Base-by-base conservation (phyloP, 2,113 vertebrate species). In the Lepisosteus oculatus region DNA sequence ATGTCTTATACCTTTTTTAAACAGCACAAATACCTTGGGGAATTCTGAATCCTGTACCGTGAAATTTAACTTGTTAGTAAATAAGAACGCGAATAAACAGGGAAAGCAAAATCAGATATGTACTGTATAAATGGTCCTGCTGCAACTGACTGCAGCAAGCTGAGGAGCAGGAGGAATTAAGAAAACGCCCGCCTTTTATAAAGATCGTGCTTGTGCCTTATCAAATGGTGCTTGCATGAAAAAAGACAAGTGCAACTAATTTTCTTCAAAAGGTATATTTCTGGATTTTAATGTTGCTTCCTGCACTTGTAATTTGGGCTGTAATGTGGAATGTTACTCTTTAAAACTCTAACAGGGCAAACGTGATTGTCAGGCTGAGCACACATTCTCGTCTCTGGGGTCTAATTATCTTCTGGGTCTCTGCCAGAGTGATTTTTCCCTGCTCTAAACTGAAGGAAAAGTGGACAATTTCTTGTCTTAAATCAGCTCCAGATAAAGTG, bases 401-500 rank as follows among this genome's bases (percentile, higher is more conserved):
- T 78, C 71, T 75, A 83, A 83, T 81, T 81, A 81, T 78, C 74
- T 78, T 77, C 74, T 74, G 76, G 75, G 74, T 61, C 61, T 65
- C 59, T 70, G 77, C 74, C 74, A 81, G 70, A 55, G 67, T 59
- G 14, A 56, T 63, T 68, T 78, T 74, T 77, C 51, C 71, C 77
- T 63, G 64, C 64, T 77, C 56, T 62, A 75, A 72, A 71, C 45
- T 42, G 71, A 69, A 59, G 72, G 55, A 68, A 66, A 74, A 69
- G 74, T 66, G 76, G 73, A 81, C 77, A 69, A 51, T 74, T 74
- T 81, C 79, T 79, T 74, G 74, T 79, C 77, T 79, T 63, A 73
- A 79, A 83, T 80, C 74, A 75, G 77, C 78, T 68, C 68, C 65
- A 69, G 74, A 76, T 80, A 80, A 81, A 78, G 79, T 72, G 78